Conservation (phyloP, 1,140 invertebrate genomes). For the Macrosteles quadrilineatus region DNA sequence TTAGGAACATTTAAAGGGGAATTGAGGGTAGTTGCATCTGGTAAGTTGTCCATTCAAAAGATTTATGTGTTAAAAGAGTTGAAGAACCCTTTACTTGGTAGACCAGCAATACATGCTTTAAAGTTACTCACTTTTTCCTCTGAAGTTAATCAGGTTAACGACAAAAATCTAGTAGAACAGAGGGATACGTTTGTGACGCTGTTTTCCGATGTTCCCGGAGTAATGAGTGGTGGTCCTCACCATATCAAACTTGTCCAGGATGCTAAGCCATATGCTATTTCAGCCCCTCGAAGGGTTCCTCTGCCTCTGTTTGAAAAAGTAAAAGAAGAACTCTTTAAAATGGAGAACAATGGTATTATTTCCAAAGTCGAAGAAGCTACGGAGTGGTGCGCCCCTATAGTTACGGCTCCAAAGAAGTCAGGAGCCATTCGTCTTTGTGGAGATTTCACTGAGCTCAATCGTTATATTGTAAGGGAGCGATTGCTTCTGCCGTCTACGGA, state of each 20-base stretch:
- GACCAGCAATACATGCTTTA: background rate
- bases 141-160: background rate
- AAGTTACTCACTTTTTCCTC: background rate
- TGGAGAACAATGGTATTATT: background rate
- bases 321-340: background rate
- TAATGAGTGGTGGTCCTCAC: background rate
- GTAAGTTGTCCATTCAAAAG: background rate
- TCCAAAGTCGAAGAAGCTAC: background rate
- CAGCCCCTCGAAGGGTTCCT: background rate
- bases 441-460: slow-evolving; percentile 17
- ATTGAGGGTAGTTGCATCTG: background rate
- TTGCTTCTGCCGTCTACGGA: background rate
- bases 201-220: background rate
- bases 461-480: no score
- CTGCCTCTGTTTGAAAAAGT: background rate
- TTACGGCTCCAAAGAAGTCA: background rate
- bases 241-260: background rate
- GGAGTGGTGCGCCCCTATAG: background rate
- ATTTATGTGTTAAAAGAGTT: background rate
- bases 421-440: background rate
- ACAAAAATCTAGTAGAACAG: background rate
- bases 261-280: background rate
- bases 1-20: background rate
- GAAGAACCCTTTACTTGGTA: background rate
- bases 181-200: background rate